These are phyloP conservation scores for Eubasilissa regina DNA, from an alignment of 1,140 invertebrate species.

Conservation along the genomic window DNA sequence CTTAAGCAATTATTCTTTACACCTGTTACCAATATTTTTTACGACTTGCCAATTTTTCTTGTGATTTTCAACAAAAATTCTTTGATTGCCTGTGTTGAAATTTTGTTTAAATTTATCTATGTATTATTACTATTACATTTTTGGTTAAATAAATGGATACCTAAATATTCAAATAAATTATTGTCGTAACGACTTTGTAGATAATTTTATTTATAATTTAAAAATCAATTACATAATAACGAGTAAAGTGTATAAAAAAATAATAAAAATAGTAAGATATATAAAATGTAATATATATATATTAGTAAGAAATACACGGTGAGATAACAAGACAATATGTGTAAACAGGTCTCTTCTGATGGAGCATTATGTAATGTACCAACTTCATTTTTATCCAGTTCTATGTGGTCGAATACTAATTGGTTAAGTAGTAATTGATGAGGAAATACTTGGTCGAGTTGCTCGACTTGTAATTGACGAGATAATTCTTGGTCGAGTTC, in stretches of 20 bases:
- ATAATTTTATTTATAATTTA: no score
- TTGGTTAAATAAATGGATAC: no score
- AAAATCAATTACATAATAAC: background rate
- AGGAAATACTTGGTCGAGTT: no score
- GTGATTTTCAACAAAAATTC: background rate
- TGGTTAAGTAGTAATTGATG: no score
- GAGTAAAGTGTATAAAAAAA: constrained; percentile 1
- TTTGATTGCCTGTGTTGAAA: background rate
- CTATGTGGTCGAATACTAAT: background rate
- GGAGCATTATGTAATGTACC: background rate
- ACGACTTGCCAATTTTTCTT: background rate
- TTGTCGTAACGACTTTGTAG: background rate
- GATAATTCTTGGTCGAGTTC: no score
- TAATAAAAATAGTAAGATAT: constrained; percentile 7
- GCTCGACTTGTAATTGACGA: no score
- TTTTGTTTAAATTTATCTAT: background rate
- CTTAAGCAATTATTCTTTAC: background rate
- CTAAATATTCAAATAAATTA: background rate
- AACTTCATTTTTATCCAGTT: background rate
- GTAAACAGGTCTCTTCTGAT: background rate
- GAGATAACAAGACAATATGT: constrained; percentile 1
- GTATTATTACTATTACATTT: background rate
- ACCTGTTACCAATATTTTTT: background rate
- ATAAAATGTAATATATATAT: constrained; percentile 19
- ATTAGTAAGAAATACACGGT: constrained; percentile 9